Evolutionary conservation across 2,113 vertebrate species (phyloP).

Genomic region (Micromys minutus): DNA sequence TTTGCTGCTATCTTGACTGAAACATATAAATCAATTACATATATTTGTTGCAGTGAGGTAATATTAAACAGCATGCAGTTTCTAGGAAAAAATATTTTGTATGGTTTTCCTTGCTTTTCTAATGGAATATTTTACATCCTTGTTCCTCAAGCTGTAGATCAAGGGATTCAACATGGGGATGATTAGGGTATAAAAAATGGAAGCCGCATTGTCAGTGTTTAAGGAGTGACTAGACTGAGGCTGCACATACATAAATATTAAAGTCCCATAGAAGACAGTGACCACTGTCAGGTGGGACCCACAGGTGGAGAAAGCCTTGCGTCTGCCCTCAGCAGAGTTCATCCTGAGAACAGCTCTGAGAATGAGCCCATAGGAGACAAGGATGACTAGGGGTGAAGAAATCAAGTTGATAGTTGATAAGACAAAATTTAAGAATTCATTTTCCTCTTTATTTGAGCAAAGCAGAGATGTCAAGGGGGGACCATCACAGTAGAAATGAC

Average conservation of each 20-base stretch:
- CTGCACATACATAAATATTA: constrained; percentile 54
- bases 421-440: constrained; percentile 24
- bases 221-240: constrained; percentile 52
- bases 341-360: background rate
- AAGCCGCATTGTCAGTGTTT: constrained; percentile 53
- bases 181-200: constrained; percentile 57
- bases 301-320: constrained; percentile 40
- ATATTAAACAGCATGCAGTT: no score
- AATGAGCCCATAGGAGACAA: constrained; percentile 35
- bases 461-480: constrained; percentile 67
- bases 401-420: constrained; percentile 39
- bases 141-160: constrained; percentile 70
- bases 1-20: background rate
- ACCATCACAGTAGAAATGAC: constrained; percentile 75
- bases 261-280: constrained; percentile 56
- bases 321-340: background rate
- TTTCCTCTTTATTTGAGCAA: constrained; percentile 54
- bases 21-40: background rate
- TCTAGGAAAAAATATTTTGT: background rate
- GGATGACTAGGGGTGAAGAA: background rate
- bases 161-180: constrained; percentile 71
- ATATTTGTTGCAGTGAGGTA: background rate
- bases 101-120: background rate
- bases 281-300: constrained; percentile 57
- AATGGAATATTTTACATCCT: constrained; percentile 53